Evolutionary conservation across 2,888 invertebrate genomes (phyloP).

Genomic region (Limnephilus auricula): DNA sequence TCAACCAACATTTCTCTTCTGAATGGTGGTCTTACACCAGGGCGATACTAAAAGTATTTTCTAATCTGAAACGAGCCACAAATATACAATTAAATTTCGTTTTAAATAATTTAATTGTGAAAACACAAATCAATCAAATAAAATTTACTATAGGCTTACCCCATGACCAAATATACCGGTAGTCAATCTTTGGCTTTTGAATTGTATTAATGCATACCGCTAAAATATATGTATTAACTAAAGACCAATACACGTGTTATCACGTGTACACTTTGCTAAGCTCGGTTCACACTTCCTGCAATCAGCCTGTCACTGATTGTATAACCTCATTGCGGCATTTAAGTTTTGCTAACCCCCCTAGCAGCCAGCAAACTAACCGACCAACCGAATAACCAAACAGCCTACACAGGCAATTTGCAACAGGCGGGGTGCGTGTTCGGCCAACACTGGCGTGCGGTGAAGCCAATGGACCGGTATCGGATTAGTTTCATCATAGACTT

Average conservation of each 20-base stretch:
- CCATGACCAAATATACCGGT: no score
- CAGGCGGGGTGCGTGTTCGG: neutral
- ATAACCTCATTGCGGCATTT: neutral
- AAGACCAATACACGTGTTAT: neutral
- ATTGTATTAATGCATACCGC: no score
- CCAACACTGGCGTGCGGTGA: neutral
- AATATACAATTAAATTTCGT: no score
- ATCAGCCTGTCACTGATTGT: neutral
- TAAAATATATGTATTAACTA: no score
- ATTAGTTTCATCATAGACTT: neutral
- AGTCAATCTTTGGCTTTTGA: no score
- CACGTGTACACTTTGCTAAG: neutral
- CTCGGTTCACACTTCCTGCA: neutral
- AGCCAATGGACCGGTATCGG: neutral
- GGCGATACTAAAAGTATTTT: no score
- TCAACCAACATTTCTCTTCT: no score
- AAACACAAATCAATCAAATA: no score
- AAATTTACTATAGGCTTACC: no score
- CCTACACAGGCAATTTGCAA: neutral
- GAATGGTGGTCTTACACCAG: no score
- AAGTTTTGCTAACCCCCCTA: neutral
- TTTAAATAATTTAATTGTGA: no score
- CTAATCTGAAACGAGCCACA: no score
- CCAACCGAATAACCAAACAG: neutral
- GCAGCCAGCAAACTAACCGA: neutral